A percentile compares a stretch with the other conserved stretches of the same genome.
Conservation (phyloP, 2,888 invertebrate genomes). For the Strigamia transsilvanica region DNA sequence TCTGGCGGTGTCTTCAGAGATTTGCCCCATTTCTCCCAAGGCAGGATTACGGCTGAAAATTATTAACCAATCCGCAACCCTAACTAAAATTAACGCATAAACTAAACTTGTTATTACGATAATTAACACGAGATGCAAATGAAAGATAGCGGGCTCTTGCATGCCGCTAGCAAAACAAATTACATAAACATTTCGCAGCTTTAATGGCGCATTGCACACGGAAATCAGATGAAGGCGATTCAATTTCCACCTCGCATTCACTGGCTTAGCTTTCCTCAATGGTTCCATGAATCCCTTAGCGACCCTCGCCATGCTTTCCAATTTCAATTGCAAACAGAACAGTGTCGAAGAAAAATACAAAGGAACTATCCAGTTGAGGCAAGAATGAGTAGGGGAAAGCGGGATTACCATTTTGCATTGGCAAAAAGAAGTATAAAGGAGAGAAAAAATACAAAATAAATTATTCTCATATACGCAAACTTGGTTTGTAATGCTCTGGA, state of each 20-base stretch:
- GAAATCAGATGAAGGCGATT: conserved; percentile 3
- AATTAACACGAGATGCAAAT: conserved; percentile 8
- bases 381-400: neutral
- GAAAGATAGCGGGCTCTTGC: conserved; percentile 8
- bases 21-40: neutral
- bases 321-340: conserved; percentile 3
- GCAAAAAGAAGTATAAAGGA: conserved; percentile 1
- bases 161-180: conserved; percentile 8
- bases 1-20: neutral
- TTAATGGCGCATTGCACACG: conserved; percentile 8
- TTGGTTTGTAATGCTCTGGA: neutral
- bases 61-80: conserved; percentile 8
- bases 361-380: conserved; percentile 3
- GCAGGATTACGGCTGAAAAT: conserved; percentile 3
- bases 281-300: conserved; percentile 1
- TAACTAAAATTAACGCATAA: conserved; percentile 8
- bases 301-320: conserved; percentile 8
- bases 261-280: conserved; percentile 8
- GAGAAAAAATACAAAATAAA: neutral
- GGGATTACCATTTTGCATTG: neutral
- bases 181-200: conserved; percentile 3
- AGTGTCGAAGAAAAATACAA: neutral
- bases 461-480: neutral
- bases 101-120: conserved; percentile 8
- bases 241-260: conserved; percentile 2